phyloP scores from a whole-genome alignment of 2,113 vertebrate genomes.

The Oreocharis arfaki region DNA sequence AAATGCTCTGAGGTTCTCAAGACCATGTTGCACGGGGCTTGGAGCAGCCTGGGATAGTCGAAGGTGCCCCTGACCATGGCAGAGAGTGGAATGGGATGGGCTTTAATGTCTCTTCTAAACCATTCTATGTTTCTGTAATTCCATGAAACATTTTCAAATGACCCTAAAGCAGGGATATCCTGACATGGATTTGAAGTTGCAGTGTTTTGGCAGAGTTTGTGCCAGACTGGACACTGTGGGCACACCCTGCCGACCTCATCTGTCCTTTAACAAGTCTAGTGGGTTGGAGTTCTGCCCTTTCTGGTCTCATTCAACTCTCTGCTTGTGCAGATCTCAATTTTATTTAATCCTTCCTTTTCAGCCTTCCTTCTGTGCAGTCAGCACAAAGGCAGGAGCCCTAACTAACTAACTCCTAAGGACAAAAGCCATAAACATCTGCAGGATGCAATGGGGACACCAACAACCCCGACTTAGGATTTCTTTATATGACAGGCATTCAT shows the following conservation, averaged over 20 bases:
- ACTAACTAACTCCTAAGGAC: not conserved
- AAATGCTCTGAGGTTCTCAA: not conserved
- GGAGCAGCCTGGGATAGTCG: too few species aligned
- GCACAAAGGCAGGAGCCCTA: not conserved
- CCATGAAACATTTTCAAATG: not conserved
- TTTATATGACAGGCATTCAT: too few species aligned
- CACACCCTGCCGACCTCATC: not conserved
- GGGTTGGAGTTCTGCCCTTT: not conserved
- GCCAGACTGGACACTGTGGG: not conserved
- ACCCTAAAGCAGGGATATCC: not conserved
- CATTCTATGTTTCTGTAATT: not conserved
- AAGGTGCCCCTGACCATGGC: not conserved
- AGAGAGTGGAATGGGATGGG: not conserved
- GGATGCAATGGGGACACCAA: not conserved
- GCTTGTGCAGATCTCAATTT: not conserved
- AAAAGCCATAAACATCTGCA: not conserved
- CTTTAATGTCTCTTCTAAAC: not conserved
- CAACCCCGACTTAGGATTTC: not conserved
- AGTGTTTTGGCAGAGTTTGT: not conserved
- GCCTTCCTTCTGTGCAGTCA: not conserved
- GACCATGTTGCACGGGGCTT: not conserved
- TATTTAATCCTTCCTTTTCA: not conserved
- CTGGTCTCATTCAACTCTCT: not conserved
- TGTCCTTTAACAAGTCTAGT: not conserved
- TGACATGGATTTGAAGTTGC: not conserved